Evolutionary conservation across 2,113 vertebrate genomes (phyloP).

Genomic region (Oplegnathus fasciatus): DNA sequence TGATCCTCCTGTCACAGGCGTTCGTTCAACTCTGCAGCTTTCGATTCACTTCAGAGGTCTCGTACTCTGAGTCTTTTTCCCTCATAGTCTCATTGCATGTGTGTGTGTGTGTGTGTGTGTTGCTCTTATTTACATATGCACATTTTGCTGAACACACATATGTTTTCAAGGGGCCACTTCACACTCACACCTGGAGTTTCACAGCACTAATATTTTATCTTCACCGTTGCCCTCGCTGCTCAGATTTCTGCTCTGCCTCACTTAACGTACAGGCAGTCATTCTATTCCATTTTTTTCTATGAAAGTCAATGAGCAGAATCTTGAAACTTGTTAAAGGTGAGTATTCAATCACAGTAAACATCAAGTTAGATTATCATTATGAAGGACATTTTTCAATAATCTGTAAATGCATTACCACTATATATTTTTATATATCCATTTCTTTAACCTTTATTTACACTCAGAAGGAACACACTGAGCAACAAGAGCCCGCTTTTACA

Average conservation of each 20-base stretch:
- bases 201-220: not conserved
- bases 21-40: slow-evolving; percentile 50
- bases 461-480: not conserved
- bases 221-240: not conserved
- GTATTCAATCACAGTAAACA: not conserved
- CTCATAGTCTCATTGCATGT: not conserved
- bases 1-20: slow-evolving; percentile 44
- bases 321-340: too few species aligned
- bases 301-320: not conserved
- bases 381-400: not conserved
- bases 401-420: not conserved
- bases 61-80: not conserved
- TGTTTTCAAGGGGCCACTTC: not conserved
- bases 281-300: not conserved
- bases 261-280: not conserved
- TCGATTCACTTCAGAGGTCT: slow-evolving; percentile 59
- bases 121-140: slow-evolving; percentile 19
- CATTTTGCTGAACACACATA: slow-evolving; percentile 16
- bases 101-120: slow-evolving; percentile 15
- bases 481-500: not conserved
- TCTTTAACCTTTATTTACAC: not conserved
- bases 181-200: not conserved
- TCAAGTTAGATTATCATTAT: not conserved
- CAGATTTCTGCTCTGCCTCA: not conserved
- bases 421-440: not conserved